Evolutionary conservation across 64 coral and sea anemone species (phyloP).

Genomic region (Stichodactyla helianthus): DNA sequence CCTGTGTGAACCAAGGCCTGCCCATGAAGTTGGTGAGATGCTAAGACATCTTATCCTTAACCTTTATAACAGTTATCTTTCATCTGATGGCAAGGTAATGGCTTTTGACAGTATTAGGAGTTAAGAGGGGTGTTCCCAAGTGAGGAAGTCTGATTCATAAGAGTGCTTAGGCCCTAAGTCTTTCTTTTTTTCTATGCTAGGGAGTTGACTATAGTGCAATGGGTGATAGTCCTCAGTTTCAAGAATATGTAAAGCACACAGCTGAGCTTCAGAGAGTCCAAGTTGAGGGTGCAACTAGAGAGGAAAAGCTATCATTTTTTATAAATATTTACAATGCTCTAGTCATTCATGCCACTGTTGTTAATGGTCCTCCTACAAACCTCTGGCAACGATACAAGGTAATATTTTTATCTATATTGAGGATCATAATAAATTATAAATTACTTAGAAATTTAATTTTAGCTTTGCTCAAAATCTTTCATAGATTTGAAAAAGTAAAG

Average conservation of each 20-base stretch:
- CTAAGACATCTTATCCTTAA: constrained; percentile 72
- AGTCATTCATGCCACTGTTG: constrained; percentile 92
- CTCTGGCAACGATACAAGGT: constrained; percentile 97
- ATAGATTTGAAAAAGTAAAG: no score
- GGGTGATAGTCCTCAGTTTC: constrained; percentile 65
- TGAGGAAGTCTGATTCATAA: no score
- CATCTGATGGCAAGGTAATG: constrained; percentile 87
- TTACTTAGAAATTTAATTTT: no score
- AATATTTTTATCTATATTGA: neutral
- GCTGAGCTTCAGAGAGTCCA: constrained; percentile 90
- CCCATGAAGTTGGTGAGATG: constrained; percentile 79
- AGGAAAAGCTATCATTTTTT: constrained; percentile 94
- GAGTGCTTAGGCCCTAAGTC: neutral
- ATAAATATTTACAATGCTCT: constrained; percentile 98
- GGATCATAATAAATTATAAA: no score
- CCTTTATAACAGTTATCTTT: constrained; percentile 70
- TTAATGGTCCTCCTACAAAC: constrained; percentile 72
- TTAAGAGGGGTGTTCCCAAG: no score
- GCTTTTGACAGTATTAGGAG: neutral
- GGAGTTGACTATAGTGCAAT: constrained; percentile 88
- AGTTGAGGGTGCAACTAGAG: constrained; percentile 65
- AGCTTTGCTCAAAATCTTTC: no score
- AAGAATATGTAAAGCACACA: constrained; percentile 82
- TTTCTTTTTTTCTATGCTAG: constrained; percentile 20
- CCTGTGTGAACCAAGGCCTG: constrained; percentile 83